Evolutionary conservation across 2,888 invertebrate genomes (phyloP), one percentile per base, ranked within the genome.

Genomic region (Drosophila nigritarsus): DNA sequence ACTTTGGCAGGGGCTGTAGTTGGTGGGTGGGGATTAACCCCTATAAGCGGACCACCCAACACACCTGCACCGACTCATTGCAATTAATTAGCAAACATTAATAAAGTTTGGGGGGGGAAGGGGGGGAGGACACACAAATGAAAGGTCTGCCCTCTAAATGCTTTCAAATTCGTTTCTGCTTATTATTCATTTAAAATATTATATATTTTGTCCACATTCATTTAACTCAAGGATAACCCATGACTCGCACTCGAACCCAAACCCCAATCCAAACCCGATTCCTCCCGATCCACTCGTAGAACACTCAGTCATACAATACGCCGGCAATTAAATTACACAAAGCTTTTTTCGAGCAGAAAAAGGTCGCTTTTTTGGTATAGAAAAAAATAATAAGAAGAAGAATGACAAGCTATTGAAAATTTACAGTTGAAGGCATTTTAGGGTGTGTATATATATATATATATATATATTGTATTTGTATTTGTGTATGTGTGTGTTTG

Each of bases 271-370:
- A n/a, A 20, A n/a, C 29, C 30, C 20, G 13, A 20, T 0, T 0
- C 11, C 49, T n/a, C 49, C 61, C 24, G 36, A 27, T 7, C 34
- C 34, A 1, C 50, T 6, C 18, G 18, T 11, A 9, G 49, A 29
- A 27, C 30, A 62, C 50, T 32, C 60, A 36, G 55, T 42, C 40
- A 45, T 56, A 79, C 78, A 80, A 80, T 75, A 65, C 73, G 61
- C 60, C 67, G 69, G 61, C 84, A 83, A 83, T 81, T 83, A 83
- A 83, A 81, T 83, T 75, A 81, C 64, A 77, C 73, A 83, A 81
- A 66, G 76, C 65, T 64, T 55, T 60, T 51, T 38, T 32, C 20
- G 58, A 54, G 66, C 78, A 67, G 67, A 51, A 76, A 78, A 77
- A 71, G 78, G 70, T 78, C 78, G 55, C 45, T n/a, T 48, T 32